These are phyloP conservation scores for Eurystomus glaucurus DNA, from an alignment of 2,797 vertebrate species.

Conservation along the genomic window DNA sequence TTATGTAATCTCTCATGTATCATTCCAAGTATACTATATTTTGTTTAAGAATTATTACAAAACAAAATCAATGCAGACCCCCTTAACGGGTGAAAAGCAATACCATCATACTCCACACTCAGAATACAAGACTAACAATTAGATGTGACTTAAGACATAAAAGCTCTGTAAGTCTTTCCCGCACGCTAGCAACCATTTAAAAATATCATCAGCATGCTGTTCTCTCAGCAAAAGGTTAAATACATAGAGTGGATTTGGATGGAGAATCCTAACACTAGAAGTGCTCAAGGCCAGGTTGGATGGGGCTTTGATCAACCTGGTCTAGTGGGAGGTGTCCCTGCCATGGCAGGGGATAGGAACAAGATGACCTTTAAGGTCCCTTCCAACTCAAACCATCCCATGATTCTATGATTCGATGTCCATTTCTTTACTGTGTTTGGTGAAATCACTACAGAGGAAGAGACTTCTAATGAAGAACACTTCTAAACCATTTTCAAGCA, in stretches of 20 bases:
- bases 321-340: too few species aligned
- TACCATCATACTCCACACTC: not conserved
- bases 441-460: not conserved
- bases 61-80: not conserved
- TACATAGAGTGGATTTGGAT: not conserved
- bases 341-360: too few species aligned
- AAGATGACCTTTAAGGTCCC: too few species aligned
- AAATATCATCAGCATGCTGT: not conserved
- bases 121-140: not conserved
- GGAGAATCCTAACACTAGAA: not conserved
- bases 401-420: not conserved
- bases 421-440: not conserved
- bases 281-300: too few species aligned
- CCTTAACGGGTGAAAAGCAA: not conserved
- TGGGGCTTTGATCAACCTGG: too few species aligned
- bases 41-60: not conserved
- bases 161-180: not conserved
- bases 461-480: not conserved
- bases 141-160: not conserved
- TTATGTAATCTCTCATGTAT: not conserved
- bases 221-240: not conserved
- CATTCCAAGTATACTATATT: not conserved
- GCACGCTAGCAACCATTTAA: not conserved
- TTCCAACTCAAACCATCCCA: too few species aligned
- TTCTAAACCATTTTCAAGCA: not conserved